Evolutionary conservation across 2,888 invertebrate species (phyloP).

Genomic region (Drosophila peninsularis): DNA sequence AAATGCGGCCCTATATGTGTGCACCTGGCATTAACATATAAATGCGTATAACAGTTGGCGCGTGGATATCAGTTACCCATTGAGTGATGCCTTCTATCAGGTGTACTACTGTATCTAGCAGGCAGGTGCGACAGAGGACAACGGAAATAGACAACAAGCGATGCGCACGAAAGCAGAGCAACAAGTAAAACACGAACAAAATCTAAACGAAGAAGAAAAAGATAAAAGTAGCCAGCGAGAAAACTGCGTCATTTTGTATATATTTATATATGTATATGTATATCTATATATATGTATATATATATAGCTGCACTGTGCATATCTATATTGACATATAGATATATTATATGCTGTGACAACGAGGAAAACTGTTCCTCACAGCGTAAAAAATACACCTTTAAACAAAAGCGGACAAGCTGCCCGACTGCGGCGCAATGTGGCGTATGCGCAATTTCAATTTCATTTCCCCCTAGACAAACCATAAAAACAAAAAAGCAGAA

Average conservation of each 20-base stretch:
- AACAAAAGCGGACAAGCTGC: slow-evolving; percentile 54
- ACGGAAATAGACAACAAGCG: slow-evolving; percentile 35
- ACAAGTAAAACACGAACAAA: slow-evolving; percentile 60
- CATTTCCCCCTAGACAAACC: slow-evolving; percentile 27
- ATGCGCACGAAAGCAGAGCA: slow-evolving; percentile 61
- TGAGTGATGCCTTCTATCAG: slow-evolving; percentile 45
- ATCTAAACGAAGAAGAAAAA: slow-evolving; percentile 19
- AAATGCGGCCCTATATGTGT: slow-evolving; percentile 21
- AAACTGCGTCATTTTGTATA: slow-evolving; percentile 71
- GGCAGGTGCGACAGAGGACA: slow-evolving; percentile 51
- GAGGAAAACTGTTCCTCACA: slow-evolving; percentile 28
- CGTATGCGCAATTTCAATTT: slow-evolving; percentile 62
- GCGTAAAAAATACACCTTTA: slow-evolving; percentile 58
- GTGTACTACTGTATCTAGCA: slow-evolving; percentile 61
- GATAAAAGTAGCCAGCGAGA: slow-evolving; percentile 32
- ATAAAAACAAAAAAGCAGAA: neutral
- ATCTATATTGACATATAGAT: slow-evolving; percentile 3
- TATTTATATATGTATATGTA: slow-evolving; percentile 7
- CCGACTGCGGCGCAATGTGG: slow-evolving; percentile 26
- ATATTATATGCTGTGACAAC: slow-evolving; percentile 28
- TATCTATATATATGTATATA: slow-evolving; percentile 23
- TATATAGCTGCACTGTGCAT: slow-evolving; percentile 28
- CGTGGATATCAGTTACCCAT: slow-evolving; percentile 31
- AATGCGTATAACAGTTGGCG: slow-evolving; percentile 65
- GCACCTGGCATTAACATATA: slow-evolving; percentile 65